Percentiles rank a stretch among this genome's conserved stretches.
Evolutionary conservation across 2,888 invertebrate genomes (phyloP).

Genomic region (Hofmannophila pseudospretella): DNA sequence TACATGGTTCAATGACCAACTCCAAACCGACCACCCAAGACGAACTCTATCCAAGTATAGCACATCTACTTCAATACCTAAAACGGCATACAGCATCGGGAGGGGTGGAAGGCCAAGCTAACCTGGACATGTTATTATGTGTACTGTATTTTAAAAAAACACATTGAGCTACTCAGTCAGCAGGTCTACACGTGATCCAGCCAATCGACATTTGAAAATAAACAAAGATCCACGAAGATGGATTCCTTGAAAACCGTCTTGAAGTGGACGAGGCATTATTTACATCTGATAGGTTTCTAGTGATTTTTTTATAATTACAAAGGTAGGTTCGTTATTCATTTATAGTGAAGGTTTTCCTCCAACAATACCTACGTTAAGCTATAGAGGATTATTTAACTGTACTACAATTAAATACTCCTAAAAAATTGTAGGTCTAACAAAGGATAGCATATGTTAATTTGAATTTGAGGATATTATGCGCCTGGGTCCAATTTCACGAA

Average conservation of each 20-base stretch:
- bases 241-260: constrained; percentile 53
- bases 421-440: no score
- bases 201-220: constrained; percentile 67
- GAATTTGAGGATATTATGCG: no score
- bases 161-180: constrained; percentile 59
- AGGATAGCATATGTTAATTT: no score
- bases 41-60: constrained; percentile 15
- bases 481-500: no score
- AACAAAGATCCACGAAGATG: constrained; percentile 50
- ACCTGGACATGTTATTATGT: constrained; percentile 26
- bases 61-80: constrained; percentile 9
- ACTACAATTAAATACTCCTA: no score
- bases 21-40: constrained; percentile 7
- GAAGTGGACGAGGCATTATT: constrained; percentile 27
- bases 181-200: constrained; percentile 48
- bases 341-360: no score
- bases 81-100: constrained; percentile 6
- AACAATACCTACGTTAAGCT: no score
- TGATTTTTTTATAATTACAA: no score
- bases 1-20: constrained; percentile 13
- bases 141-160: constrained; percentile 32
- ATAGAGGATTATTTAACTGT: no score
- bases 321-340: no score
- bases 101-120: constrained; percentile 23
- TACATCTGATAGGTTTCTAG: background rate